phyloP scores from a whole-genome alignment of 1,140 invertebrate species.

The Brachionus manjavacas region DNA sequence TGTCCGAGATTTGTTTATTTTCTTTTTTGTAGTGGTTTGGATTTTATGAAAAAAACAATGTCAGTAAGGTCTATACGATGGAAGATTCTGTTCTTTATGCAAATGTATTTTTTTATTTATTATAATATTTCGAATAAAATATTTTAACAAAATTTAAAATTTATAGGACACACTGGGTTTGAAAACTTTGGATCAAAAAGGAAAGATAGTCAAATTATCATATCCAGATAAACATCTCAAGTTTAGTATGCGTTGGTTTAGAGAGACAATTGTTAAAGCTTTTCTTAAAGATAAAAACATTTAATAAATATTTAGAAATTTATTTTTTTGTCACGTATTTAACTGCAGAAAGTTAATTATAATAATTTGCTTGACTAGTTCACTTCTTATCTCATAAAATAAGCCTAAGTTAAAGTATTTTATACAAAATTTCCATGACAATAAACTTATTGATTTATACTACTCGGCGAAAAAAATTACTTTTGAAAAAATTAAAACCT shows the following conservation, averaged over 20 bases:
- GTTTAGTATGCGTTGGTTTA: not conserved
- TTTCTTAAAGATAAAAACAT: not conserved
- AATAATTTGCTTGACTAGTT: not conserved
- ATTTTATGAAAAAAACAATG: conserved; percentile 59
- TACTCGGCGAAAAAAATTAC: not conserved
- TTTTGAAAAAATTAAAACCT: not conserved
- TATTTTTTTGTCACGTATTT: not conserved
- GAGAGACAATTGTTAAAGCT: not conserved
- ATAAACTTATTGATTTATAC: conserved; percentile 2
- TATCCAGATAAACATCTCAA: not conserved
- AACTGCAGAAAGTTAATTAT: not conserved
- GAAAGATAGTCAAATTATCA: conserved; percentile 46
- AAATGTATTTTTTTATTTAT: conserved; percentile 50
- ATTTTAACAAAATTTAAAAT: conserved; percentile 41
- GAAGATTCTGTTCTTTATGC: conserved; percentile 58
- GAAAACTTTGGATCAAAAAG: conserved; percentile 67
- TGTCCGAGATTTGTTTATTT: not conserved
- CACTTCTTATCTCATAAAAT: not conserved
- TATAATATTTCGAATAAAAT: not conserved
- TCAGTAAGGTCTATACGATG: conserved; percentile 53
- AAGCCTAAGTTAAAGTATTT: not conserved
- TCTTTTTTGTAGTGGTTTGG: conserved; percentile 56
- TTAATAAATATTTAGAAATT: not conserved
- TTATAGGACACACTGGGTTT: conserved; percentile 80
- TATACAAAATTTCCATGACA: not conserved